Base-by-base conservation (phyloP, 1,140 invertebrate genomes). In the Ooceraea biroi region DNA sequence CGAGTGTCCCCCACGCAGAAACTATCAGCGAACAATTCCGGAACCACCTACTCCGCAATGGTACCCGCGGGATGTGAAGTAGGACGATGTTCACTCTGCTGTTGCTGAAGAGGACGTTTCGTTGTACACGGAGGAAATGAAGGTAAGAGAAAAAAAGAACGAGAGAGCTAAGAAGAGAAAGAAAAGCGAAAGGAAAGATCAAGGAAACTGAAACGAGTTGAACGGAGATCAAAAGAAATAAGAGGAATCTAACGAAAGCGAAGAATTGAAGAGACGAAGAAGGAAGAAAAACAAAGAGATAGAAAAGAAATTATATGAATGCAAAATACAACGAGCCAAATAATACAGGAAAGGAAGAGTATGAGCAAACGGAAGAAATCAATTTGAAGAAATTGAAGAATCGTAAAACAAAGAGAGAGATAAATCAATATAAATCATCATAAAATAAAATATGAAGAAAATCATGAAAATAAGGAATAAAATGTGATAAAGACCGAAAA, bases 1-100 rank as follows among this genome's bases (percentile, higher is more conserved):
- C 48, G 89, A 85, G 87, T 89, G 65, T 86, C 85, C 55, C 88
- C 76, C 72, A 82, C 41, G n/a, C 69, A 78, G 77, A 86, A 92
- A 92, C 91, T 92, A 91, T 91, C 89, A 87, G 83, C 74, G 86
- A 92, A 91, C 91, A 90, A 92, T 91, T 90, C 84, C 55, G 76
- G 78, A 87, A 80, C 72, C 82, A 58, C 65, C 74, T 66, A 48
- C 58, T 66, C 19, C 22, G 71, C 73, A 88, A 86, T 84, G 74
- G 85, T 85, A 88, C 84, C 82, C 80, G 83, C 76, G 76, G 80
- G 71, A 86, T 84, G 44, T 66, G 57, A 82, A 87, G 73, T 46
- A 82, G 77, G 17, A 77, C 82, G 85, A 52, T 58, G 76, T 61
- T 14, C 46, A 17, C 57, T 41, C 27, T 27, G 48, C 44, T 82